These are phyloP conservation scores for Tigriopus japonicus DNA, from an alignment of 1,140 invertebrate genomes.

Conservation along the genomic window DNA sequence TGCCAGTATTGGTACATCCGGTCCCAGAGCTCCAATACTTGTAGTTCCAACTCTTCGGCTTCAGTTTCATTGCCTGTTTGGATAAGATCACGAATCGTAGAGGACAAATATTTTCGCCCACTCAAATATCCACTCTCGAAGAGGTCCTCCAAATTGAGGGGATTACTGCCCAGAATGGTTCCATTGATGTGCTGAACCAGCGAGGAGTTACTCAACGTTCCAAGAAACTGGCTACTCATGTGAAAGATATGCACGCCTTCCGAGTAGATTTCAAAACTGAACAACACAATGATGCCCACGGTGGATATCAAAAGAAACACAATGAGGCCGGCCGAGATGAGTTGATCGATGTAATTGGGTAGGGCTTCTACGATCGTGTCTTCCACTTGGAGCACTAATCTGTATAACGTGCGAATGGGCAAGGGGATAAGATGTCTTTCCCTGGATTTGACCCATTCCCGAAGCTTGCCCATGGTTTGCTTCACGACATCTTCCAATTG, in stretches of 20 bases:
- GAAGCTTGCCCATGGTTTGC: neutral
- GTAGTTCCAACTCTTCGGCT: neutral
- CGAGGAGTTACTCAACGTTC: neutral
- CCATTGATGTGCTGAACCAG: neutral
- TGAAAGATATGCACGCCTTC: slow-evolving; percentile 5
- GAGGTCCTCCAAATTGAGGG: neutral
- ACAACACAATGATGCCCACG: neutral
- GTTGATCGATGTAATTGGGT: neutral
- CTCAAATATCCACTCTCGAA: neutral
- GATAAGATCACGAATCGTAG: neutral
- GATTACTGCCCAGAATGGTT: neutral
- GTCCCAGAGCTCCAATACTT: neutral
- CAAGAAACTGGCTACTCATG: neutral
- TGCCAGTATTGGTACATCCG: slow-evolving; percentile 12
- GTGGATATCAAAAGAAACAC: neutral
- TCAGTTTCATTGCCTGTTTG: neutral
- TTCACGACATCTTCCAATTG: neutral
- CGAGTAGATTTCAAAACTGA: slow-evolving; percentile 4
- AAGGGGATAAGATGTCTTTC: neutral
- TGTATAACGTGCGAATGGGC: neutral
- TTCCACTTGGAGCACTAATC: neutral
- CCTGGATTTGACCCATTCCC: neutral
- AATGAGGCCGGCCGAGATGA: neutral
- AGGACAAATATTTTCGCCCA: neutral
- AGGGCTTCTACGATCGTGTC: neutral